Base-by-base conservation (phyloP, 1,140 invertebrate species). In the Coelopa frigida region DNA sequence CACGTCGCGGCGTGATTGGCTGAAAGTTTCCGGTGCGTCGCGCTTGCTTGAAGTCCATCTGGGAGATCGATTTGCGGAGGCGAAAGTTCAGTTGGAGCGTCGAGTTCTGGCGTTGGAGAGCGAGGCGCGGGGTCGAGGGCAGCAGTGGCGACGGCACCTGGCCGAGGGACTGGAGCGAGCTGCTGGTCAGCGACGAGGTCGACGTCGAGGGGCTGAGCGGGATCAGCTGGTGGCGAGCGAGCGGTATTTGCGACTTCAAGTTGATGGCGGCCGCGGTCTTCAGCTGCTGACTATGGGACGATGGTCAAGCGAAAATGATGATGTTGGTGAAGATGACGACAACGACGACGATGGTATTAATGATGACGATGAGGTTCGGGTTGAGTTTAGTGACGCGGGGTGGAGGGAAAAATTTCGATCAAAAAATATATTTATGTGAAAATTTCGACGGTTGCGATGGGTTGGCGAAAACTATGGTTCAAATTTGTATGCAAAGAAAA, bases 11-110 rank as follows among this genome's bases (percentile, higher is more conserved):
- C n/a, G n/a, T n/a, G n/a, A n/a, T n/a, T n/a, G n/a, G 6, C 14
- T 55, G 57, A 46, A 57, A 57, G 41, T 50, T 53, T 11, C 54
- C 57, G 0, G 57, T 52, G 15, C 61, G 61, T 6, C 56, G 56
- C 0, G 52, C 53, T 29, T 65, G 57, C 38, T 58, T 65, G n/a
- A 65, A 58, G 39, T 65, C 61, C 52, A 65, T 65, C 48, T 65
- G 61, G 1, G 61, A 65, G 0, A 60, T 21, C 0, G 61, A 65
- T 15, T 65, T 65, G 5, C 61, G 62, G 7, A 57, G 48, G 1
- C 48, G 53, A 12, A 53, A 65, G 17, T 54, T 60, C 1, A 65
- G 31, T 23, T 61, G 53, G 15, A 56, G 44, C 2, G 52, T 52
- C 0, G 61, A 51, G 10, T 51, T 51, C 17, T 61, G 61, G 2